Percentiles rank a stretch among this genome's conserved stretches.
phyloP scores from a whole-genome alignment of 2,113 vertebrate species.

The Phasianus colchicus region DNA sequence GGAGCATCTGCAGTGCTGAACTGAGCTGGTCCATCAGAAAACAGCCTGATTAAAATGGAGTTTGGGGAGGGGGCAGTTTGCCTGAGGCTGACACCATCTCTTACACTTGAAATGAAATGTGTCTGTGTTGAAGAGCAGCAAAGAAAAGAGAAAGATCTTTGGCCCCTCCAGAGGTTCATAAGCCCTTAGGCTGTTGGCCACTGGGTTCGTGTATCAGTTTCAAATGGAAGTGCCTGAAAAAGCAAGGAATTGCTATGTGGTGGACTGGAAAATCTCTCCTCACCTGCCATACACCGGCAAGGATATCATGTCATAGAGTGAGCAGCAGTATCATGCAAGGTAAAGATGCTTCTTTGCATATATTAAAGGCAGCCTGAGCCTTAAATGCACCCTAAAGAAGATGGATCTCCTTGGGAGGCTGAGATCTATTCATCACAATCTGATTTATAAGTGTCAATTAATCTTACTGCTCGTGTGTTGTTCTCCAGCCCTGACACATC shows the following conservation, averaged over 20 bases:
- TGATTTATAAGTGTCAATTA: slow-evolving; percentile 47
- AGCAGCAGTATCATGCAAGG: slow-evolving; percentile 46
- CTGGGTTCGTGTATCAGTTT: background rate
- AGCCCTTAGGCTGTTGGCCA: slow-evolving; percentile 55
- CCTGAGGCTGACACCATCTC: slow-evolving; percentile 52
- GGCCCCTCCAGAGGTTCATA: slow-evolving; percentile 22
- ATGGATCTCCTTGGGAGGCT: slow-evolving; percentile 36
- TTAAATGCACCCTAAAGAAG: slow-evolving; percentile 48
- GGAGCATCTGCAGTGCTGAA: background rate
- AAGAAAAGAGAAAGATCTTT: slow-evolving; percentile 51
- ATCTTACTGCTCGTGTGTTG: slow-evolving; percentile 45
- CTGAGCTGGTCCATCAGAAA: background rate
- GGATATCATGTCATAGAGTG: slow-evolving; percentile 44
- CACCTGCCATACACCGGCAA: slow-evolving; percentile 2
- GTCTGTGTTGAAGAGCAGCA: background rate
- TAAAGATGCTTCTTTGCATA: slow-evolving; percentile 68
- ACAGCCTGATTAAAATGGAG: slow-evolving; percentile 31
- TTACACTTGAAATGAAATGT: slow-evolving; percentile 44
- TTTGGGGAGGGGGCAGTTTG: slow-evolving; percentile 57
- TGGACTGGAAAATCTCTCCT: slow-evolving; percentile 44
- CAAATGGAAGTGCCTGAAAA: slow-evolving; percentile 36
- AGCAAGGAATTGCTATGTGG: background rate
- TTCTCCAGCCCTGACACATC: slow-evolving; percentile 9
- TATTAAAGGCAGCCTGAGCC: slow-evolving; percentile 61
- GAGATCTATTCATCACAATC: slow-evolving; percentile 43